Evolutionary conservation across 2,888 invertebrate species (phyloP).

Genomic region (Smittia sp.): DNA sequence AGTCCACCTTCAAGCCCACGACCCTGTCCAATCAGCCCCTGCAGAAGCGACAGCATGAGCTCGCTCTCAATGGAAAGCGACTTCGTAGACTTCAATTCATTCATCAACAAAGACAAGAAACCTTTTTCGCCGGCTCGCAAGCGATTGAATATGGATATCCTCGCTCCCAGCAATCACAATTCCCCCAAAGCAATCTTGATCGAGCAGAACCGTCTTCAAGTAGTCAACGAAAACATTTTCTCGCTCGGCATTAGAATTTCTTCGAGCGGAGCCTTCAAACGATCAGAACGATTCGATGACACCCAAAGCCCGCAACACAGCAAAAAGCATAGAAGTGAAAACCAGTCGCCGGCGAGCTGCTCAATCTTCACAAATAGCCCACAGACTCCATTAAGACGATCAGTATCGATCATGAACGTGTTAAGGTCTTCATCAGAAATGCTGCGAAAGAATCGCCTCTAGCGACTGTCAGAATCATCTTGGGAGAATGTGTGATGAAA

Average conservation of each 20-base stretch:
- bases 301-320: constrained; percentile 7
- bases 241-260: neutral
- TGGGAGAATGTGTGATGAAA: constrained; percentile 24
- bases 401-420: constrained; percentile 28
- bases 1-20: constrained; percentile 43
- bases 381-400: constrained; percentile 5
- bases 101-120: constrained; percentile 22
- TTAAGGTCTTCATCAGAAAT: constrained; percentile 22
- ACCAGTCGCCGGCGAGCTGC: neutral
- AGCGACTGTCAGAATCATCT: neutral
- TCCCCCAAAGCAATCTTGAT: neutral
- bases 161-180: neutral
- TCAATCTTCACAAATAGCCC: neutral
- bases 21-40: constrained; percentile 44
- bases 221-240: neutral
- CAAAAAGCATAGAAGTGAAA: constrained; percentile 17
- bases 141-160: constrained; percentile 21
- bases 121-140: constrained; percentile 34
- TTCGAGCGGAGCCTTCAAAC: neutral
- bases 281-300: neutral
- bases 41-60: constrained; percentile 27
- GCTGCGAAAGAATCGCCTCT: constrained; percentile 26
- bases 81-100: constrained; percentile 14
- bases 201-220: neutral
- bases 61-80: constrained; percentile 25